Conservation (phyloP, 1,140 invertebrate species). For the Gryllus bimaculatus region DNA sequence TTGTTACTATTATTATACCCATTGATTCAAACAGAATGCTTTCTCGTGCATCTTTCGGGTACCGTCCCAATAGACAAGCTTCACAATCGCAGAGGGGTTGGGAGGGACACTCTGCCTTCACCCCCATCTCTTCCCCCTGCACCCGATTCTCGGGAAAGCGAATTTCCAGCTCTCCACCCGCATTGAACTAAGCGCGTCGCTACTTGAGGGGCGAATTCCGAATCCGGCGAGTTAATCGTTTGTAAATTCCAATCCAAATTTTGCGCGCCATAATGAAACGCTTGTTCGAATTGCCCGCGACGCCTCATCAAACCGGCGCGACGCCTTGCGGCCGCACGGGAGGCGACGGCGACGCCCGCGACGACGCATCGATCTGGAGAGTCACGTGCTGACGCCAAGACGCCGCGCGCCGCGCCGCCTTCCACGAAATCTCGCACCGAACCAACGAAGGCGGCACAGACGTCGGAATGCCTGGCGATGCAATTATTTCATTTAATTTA, state of each 20-base stretch:
- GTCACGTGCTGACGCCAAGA: background rate
- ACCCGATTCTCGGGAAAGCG: background rate
- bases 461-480: no score
- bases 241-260: slow-evolving; percentile 5
- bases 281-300: background rate
- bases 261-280: background rate
- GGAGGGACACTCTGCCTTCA: no score
- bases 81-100: no score
- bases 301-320: background rate
- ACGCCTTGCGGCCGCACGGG: background rate
- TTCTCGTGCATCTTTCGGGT: no score
- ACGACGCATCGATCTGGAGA: background rate
- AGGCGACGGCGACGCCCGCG: no score
- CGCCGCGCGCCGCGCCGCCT: no score
- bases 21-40: no score
- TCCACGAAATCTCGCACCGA: background rate
- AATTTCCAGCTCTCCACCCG: background rate
- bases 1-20: no score
- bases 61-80: no score
- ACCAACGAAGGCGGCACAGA: background rate
- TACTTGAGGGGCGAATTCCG: background rate
- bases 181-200: background rate
- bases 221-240: background rate
- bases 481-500: no score
- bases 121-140: background rate